Evolutionary conservation across 2,113 vertebrate species (phyloP).

Genomic region (Gobio gobio): DNA sequence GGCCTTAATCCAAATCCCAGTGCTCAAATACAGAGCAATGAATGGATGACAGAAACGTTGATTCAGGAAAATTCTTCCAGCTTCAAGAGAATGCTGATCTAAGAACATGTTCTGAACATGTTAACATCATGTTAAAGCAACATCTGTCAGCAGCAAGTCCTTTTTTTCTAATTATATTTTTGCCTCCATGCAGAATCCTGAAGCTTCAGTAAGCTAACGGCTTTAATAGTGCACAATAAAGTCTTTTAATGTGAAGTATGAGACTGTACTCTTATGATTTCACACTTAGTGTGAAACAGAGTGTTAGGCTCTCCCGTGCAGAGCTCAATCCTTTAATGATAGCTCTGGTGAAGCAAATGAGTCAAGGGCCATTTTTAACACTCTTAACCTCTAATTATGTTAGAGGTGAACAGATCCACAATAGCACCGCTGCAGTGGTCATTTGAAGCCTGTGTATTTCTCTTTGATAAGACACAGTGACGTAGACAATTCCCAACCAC

Average conservation of each 20-base stretch:
- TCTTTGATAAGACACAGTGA: conserved; percentile 20
- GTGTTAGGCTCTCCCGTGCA: conserved; percentile 5
- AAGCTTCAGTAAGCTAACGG: not conserved
- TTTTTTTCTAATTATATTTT: not conserved
- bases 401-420: conserved; percentile 30
- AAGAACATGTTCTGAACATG: not conserved
- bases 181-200: not conserved
- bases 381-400: conserved; percentile 45
- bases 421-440: conserved; percentile 13
- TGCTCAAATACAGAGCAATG: not conserved
- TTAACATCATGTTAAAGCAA: not conserved
- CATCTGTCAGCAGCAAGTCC: not conserved
- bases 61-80: not conserved
- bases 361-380: conserved; percentile 43
- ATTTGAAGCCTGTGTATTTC: not conserved
- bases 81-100: not conserved
- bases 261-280: conserved; percentile 1
- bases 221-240: not conserved
- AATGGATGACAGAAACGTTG: not conserved
- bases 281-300: not conserved
- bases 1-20: not conserved
- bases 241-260: not conserved
- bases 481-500: not conserved
- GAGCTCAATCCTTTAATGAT: conserved; percentile 41
- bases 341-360: conserved; percentile 27